These are phyloP conservation scores for Macquaria australasica DNA, from an alignment of 2,113 vertebrate genomes.

Conservation along the genomic window DNA sequence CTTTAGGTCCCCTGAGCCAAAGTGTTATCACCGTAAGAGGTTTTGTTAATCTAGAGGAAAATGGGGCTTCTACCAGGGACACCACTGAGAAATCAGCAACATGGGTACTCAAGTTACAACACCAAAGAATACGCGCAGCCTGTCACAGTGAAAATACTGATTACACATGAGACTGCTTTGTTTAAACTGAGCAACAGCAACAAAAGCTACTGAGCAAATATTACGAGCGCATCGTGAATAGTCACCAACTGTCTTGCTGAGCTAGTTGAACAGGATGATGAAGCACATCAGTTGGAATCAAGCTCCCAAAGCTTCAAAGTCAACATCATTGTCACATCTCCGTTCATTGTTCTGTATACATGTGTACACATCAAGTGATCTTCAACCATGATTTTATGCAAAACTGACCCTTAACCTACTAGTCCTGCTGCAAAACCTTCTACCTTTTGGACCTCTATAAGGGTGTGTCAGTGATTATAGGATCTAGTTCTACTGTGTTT, in stretches of 20 bases:
- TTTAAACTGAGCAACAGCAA: conserved; percentile 19
- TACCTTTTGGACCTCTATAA: background rate
- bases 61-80: background rate
- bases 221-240: background rate
- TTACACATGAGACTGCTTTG: background rate
- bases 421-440: background rate
- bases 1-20: background rate
- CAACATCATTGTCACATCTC: background rate
- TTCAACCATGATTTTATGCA: background rate
- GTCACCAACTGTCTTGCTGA: background rate
- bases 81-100: conserved; percentile 15
- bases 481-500: background rate
- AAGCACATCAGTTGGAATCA: background rate
- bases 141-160: background rate
- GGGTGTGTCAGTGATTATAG: background rate
- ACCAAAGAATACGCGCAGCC: background rate
- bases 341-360: background rate
- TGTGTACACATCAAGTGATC: background rate
- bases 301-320: conserved; percentile 11
- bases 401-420: background rate
- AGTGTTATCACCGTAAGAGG: background rate
- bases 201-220: conserved; percentile 44
- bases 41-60: conserved; percentile 12
- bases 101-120: background rate
- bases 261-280: conserved; percentile 51